Percentiles rank a stretch among this genome's conserved stretches.
Evolutionary conservation across 2,797 vertebrate species (phyloP).

Genomic region (Pantherophis vulpinus): DNA sequence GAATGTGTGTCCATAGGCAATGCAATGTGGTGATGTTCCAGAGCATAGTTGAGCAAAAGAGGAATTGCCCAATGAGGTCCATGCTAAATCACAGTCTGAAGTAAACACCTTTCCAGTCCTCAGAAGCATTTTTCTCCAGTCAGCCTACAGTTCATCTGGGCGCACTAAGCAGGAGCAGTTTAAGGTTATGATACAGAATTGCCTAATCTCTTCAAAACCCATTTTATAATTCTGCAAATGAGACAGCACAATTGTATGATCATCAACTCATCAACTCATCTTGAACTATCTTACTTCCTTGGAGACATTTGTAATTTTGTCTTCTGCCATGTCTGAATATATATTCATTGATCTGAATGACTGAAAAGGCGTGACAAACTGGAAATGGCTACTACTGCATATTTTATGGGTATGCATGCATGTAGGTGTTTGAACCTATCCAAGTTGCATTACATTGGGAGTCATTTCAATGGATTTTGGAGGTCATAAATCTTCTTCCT

Average conservation of each 20-base stretch:
- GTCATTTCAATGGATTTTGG: not conserved
- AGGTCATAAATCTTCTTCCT: not conserved
- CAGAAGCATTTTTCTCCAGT: not conserved
- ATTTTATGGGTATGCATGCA: not conserved
- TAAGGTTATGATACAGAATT: not conserved
- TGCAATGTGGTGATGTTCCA: not conserved
- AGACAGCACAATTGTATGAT: not conserved
- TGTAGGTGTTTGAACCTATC: not conserved
- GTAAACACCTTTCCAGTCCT: no score
- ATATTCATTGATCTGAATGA: not conserved
- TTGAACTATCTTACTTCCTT: not conserved
- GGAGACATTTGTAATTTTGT: not conserved
- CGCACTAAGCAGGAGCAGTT: not conserved
- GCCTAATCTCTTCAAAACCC: not conserved
- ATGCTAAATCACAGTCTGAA: not conserved
- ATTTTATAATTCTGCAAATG: not conserved
- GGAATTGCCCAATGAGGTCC: not conserved
- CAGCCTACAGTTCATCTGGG: not conserved
- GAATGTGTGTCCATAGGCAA: not conserved
- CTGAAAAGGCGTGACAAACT: not conserved
- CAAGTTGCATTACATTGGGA: not conserved
- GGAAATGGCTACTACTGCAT: not conserved
- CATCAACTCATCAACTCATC: not conserved
- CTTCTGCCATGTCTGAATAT: not conserved
- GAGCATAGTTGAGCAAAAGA: not conserved